A percentile compares a stretch with the other conserved stretches of the same genome.
phyloP scores from a whole-genome alignment of 2,113 vertebrate genomes.

The Spermophilus dauricus region DNA sequence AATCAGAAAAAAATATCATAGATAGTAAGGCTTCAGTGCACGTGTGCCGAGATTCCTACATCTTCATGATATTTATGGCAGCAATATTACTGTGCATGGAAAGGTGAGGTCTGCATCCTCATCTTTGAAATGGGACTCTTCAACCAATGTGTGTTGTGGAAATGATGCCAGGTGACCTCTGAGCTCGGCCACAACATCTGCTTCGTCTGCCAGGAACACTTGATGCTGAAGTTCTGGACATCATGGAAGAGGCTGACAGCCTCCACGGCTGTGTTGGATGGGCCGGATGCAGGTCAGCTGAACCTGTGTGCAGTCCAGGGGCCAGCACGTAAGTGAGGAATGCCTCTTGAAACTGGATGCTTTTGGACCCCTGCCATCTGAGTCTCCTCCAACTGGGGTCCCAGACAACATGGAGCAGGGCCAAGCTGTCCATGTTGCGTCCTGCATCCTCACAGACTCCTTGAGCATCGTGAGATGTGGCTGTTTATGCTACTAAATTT shows the following conservation, averaged over 20 bases:
- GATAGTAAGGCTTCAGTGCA: not conserved
- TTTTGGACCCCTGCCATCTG: not conserved
- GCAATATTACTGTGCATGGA: not conserved
- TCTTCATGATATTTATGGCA: not conserved
- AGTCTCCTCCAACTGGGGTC: not conserved
- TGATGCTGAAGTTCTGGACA: not conserved
- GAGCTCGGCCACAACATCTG: not conserved
- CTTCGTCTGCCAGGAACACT: not conserved
- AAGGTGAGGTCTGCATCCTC: not conserved
- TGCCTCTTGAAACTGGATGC: not conserved
- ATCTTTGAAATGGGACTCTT: not conserved
- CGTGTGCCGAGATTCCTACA: not conserved
- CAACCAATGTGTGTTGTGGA: not conserved
- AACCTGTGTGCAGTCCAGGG: not conserved
- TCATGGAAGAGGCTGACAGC: rapidly evolving
- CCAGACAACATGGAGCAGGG: not conserved
- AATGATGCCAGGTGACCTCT: not conserved
- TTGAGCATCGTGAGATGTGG: not conserved
- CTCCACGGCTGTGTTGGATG: not conserved
- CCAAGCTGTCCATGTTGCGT: not conserved
- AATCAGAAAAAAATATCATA: not conserved
- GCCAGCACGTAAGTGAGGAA: not conserved
- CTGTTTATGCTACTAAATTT: not conserved
- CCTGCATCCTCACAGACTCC: not conserved
- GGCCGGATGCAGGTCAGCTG: not conserved